These are phyloP conservation scores for Sarcophaga carnaria DNA, from an alignment of 2,888 invertebrate species.

Conservation along the genomic window DNA sequence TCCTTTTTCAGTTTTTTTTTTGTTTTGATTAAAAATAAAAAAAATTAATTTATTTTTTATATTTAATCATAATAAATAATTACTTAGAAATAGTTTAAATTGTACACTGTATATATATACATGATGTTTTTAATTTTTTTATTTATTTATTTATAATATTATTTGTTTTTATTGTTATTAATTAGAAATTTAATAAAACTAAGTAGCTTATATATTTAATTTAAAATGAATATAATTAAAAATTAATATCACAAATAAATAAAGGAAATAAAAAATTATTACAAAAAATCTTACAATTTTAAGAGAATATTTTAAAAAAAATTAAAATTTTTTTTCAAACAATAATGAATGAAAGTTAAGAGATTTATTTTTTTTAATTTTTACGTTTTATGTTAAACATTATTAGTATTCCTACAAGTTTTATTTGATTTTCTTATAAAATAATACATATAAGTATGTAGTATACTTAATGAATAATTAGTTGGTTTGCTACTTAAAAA, in stretches of 20 bases:
- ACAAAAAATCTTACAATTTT: not conserved
- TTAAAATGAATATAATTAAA: constrained; percentile 43
- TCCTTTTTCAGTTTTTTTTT: no score
- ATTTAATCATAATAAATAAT: constrained; percentile 49
- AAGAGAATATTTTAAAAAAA: not conserved
- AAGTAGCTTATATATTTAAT: not conserved
- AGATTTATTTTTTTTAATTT: constrained; percentile 26
- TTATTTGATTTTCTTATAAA: constrained; percentile 11
- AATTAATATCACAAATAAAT: constrained; percentile 72
- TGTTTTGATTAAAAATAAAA: not conserved
- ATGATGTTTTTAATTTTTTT: constrained; percentile 14
- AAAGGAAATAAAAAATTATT: constrained; percentile 37
- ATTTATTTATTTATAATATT: no score
- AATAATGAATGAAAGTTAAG: no score
- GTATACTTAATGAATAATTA: constrained; percentile 28
- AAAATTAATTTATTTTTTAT: constrained; percentile 1
- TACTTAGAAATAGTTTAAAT: constrained; percentile 46
- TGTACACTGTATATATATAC: constrained; percentile 15
- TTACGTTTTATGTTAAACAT: constrained; percentile 60
- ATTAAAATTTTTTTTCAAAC: no score
- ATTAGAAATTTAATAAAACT: no score
- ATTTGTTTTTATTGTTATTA: no score
- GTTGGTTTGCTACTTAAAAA: constrained; percentile 25
- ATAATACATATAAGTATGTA: not conserved
- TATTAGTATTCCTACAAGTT: constrained; percentile 40